These are phyloP conservation scores for Taeniopygia guttata DNA, from an alignment of 2,797 vertebrate species.

Conservation along the genomic window DNA sequence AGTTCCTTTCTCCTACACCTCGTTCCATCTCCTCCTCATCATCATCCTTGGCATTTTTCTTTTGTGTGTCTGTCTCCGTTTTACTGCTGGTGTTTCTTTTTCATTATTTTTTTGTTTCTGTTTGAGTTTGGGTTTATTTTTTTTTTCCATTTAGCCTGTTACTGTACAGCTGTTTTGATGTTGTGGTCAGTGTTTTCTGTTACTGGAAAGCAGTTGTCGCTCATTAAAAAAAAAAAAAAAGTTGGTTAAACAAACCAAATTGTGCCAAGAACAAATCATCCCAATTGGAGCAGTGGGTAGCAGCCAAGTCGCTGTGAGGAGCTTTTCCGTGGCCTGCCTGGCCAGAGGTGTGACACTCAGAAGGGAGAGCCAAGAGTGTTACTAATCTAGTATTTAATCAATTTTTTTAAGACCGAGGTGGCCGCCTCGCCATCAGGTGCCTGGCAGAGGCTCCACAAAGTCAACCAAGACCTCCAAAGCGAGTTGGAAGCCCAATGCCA, in stretches of 20 bases:
- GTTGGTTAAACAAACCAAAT: conserved; percentile 49
- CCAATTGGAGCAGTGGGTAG: conserved; percentile 64
- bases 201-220: conserved; percentile 64
- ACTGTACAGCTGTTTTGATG: conserved; percentile 70
- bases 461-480: conserved; percentile 89
- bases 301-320: conserved; percentile 65
- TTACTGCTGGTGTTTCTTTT: conserved; percentile 69
- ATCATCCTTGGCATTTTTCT: conserved; percentile 4
- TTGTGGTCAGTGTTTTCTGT: conserved; percentile 73
- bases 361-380: conserved; percentile 80
- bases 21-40: not conserved
- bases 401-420: conserved; percentile 96
- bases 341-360: conserved; percentile 93
- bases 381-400: conserved; percentile 92
- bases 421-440: conserved; percentile 84
- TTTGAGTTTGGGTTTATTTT: conserved; percentile 53
- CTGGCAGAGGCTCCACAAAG: conserved; percentile 90
- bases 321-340: conserved; percentile 71
- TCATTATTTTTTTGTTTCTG: conserved; percentile 68
- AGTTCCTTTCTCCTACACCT: not conserved
- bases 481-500: conserved; percentile 89
- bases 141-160: conserved; percentile 67
- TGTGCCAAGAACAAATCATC: conserved; percentile 66
- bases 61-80: conserved; percentile 57
- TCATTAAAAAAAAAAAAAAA: not conserved